Percentiles rank a stretch among this genome's conserved stretches.
These are phyloP conservation scores for Aldabrachelys gigantea DNA, from an alignment of 2,113 vertebrate genomes.

Conservation along the genomic window DNA sequence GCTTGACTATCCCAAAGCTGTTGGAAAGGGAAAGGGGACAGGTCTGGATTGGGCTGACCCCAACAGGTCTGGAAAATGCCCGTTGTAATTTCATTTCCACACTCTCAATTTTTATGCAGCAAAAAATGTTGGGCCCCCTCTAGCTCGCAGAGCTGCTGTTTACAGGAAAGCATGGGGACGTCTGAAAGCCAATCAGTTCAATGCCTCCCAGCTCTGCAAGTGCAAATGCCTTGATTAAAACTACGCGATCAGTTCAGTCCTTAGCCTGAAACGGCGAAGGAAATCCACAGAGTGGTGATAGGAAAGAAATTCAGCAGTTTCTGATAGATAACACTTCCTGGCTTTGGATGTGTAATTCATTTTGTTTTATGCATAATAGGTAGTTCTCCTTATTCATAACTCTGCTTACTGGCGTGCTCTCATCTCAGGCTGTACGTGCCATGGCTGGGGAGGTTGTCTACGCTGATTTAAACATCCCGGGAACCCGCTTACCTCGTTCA, in stretches of 20 bases:
- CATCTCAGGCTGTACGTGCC: background rate
- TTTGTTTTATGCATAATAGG: background rate
- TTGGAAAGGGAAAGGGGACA: background rate
- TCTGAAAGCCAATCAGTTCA: background rate
- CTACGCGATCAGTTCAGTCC: background rate
- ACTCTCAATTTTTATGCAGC: background rate
- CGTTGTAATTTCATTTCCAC: background rate
- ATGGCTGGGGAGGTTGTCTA: background rate
- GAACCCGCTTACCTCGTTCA: background rate
- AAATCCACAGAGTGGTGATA: background rate
- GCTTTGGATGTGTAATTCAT: background rate
- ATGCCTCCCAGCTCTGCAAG: background rate
- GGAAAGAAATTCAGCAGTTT: background rate
- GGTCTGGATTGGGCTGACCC: background rate
- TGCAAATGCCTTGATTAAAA: background rate
- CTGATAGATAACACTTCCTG: background rate
- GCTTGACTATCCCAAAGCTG: background rate
- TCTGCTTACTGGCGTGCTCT: background rate
- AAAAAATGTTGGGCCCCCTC: background rate
- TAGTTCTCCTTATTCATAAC: background rate
- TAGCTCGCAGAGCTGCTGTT: background rate
- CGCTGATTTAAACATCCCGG: background rate
- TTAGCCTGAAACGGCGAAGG: background rate
- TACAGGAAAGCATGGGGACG: background rate
- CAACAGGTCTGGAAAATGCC: background rate